phyloP scores from a whole-genome alignment of 1,140 invertebrate species.

The Drosophila sturtevanti region DNA sequence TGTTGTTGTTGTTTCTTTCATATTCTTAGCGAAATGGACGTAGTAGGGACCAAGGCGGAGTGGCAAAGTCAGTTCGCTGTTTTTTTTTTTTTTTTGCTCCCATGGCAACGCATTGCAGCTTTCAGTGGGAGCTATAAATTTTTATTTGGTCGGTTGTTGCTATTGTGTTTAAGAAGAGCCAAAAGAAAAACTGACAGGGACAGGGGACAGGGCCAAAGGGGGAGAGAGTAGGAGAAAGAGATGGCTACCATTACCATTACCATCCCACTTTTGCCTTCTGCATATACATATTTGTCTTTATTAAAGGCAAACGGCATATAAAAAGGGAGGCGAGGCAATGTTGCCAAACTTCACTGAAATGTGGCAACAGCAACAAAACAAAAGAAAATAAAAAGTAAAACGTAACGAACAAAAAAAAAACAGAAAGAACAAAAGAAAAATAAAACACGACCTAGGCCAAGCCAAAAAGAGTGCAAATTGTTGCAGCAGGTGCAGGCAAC shows the following conservation, averaged over 20 bases:
- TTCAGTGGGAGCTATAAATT: constrained; percentile 73
- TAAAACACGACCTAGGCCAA: constrained; percentile 53
- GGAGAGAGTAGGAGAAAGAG: not conserved
- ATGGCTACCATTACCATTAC: constrained; percentile 66
- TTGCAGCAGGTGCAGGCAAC: constrained; percentile 41
- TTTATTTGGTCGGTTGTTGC: constrained; percentile 69
- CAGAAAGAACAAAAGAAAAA: not conserved
- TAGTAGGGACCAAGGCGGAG: constrained; percentile 32
- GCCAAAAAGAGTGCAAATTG: constrained; percentile 30
- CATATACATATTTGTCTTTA: constrained; percentile 72
- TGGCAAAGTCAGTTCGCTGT: constrained; percentile 22
- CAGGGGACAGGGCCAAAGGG: not conserved
- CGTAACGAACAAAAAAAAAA: too few relatives aligned
- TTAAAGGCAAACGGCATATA: constrained; percentile 38
- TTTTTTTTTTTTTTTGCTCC: constrained; percentile 8
- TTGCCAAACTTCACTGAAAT: constrained; percentile 49
- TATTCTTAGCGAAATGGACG: constrained; percentile 14
- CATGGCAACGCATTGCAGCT: constrained; percentile 59
- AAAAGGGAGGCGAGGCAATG: constrained; percentile 17
- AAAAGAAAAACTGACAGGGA: not conserved
- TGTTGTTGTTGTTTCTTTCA: constrained; percentile 6
- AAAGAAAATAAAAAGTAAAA: not conserved
- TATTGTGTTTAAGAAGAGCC: constrained; percentile 63
- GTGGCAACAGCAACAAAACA: constrained; percentile 24
- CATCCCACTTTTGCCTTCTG: constrained; percentile 28